Evolutionary conservation across 2,888 invertebrate species (phyloP).

Genomic region (Dinocampus coccinellae): DNA sequence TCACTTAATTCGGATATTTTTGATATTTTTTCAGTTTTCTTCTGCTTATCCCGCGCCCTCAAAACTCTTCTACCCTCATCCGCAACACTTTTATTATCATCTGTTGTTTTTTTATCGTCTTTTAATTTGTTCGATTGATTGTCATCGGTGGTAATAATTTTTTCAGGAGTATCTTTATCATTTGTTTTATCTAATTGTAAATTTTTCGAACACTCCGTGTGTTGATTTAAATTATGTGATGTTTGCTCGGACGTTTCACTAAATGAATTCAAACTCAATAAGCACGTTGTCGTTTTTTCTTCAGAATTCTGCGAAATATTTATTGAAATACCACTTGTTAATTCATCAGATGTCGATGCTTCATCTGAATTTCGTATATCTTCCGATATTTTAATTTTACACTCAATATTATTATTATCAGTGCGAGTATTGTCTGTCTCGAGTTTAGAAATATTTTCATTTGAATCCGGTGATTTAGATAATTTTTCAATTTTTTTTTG

Average conservation of each 20-base stretch:
- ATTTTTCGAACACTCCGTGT: slow-evolving; percentile 2
- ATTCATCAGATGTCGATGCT: no score
- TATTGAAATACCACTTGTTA: no score
- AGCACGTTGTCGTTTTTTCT: no score
- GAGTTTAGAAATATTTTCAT: no score
- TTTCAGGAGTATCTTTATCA: slow-evolving; percentile 25
- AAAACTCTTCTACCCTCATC: slow-evolving; percentile 61
- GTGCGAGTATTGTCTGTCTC: no score
- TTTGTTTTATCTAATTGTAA: neutral
- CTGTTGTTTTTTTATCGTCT: slow-evolving; percentile 27
- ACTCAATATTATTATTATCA: no score
- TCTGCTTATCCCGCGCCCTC: slow-evolving; percentile 57
- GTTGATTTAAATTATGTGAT: slow-evolving; percentile 9
- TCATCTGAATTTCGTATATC: no score
- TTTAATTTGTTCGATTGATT: slow-evolving; percentile 24
- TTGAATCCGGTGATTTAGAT: no score
- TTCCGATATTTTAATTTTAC: no score
- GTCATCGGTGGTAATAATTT: slow-evolving; percentile 16
- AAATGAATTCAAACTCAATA: no score
- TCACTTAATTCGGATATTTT: slow-evolving; percentile 41
- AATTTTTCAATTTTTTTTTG: no score
- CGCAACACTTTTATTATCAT: slow-evolving; percentile 48
- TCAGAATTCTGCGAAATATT: no score
- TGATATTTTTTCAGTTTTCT: slow-evolving; percentile 47
- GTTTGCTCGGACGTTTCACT: neutral